These are phyloP conservation scores for Tridacna crocea DNA, from an alignment of 2,888 invertebrate genomes.

Conservation along the genomic window DNA sequence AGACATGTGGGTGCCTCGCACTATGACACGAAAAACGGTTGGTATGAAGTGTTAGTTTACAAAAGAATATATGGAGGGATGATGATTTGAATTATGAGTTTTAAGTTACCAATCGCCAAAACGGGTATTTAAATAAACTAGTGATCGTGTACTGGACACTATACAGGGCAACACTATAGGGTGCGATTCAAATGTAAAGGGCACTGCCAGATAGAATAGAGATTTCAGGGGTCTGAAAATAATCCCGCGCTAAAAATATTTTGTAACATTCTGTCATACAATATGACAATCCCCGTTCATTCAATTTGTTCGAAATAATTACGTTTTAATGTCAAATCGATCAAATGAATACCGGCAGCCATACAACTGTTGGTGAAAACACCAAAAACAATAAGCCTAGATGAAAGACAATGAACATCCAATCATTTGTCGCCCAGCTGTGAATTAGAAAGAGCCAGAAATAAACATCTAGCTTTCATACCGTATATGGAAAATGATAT, in stretches of 20 bases:
- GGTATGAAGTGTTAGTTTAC: too few relatives aligned
- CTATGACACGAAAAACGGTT: too few relatives aligned
- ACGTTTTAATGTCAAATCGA: slow-evolving; percentile 22
- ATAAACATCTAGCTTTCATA: neutral
- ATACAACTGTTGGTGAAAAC: slow-evolving; percentile 7
- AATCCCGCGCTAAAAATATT: neutral
- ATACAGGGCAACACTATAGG: too few relatives aligned
- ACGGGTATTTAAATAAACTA: too few relatives aligned
- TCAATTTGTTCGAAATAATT: slow-evolving; percentile 16
- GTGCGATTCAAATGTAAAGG: too few relatives aligned
- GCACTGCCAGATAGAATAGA: too few relatives aligned
- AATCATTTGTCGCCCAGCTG: neutral
- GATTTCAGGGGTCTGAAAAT: too few relatives aligned
- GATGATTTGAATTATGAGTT: too few relatives aligned
- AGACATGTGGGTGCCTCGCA: too few relatives aligned
- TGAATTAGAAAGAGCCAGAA: neutral
- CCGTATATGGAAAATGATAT: neutral
- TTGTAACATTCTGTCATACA: slow-evolving; percentile 3
- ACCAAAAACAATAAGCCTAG: neutral
- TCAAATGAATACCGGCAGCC: slow-evolving; percentile 6
- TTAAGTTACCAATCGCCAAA: too few relatives aligned
- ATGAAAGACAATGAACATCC: neutral
- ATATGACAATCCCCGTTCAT: slow-evolving; percentile 11
- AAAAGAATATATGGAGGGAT: too few relatives aligned
- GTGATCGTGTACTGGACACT: too few relatives aligned